Evolutionary conservation across 2,113 vertebrate species (phyloP).

Genomic region (Oncorhynchus kisutch): DNA sequence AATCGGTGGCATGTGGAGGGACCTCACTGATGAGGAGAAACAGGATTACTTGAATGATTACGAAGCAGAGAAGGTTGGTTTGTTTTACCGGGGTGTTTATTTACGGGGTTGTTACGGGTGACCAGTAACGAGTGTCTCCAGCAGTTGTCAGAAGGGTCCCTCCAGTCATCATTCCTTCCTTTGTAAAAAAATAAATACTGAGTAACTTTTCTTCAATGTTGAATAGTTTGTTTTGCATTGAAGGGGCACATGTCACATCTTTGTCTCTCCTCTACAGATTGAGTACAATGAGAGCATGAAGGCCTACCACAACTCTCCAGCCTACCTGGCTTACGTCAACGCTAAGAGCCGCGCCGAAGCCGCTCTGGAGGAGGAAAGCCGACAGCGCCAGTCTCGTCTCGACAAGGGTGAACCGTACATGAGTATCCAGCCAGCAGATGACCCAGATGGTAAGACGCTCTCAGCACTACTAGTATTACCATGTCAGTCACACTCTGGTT

Average conservation of each 20-base stretch:
- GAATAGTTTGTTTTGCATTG: neutral
- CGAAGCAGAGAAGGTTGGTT: constrained; percentile 99
- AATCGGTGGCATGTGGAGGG: constrained; percentile 99
- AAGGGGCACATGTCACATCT: neutral
- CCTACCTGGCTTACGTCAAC: constrained; percentile 97
- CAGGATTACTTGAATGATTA: constrained; percentile 99
- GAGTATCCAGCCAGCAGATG: constrained; percentile 97
- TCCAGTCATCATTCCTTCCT: constrained; percentile 58
- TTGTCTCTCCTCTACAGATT: constrained; percentile 78
- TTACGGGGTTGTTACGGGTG: constrained; percentile 40
- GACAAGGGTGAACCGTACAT: constrained; percentile 98
- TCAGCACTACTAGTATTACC: neutral
- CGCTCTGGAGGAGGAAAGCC: constrained; percentile 93
- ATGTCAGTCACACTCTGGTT: neutral
- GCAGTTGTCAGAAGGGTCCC: constrained; percentile 52
- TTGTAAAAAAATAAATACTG: constrained; percentile 30
- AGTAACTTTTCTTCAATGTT: constrained; percentile 41
- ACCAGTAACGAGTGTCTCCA: constrained; percentile 50
- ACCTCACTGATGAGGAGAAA: constrained; percentile 99
- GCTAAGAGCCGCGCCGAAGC: constrained; percentile 97
- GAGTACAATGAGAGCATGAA: constrained; percentile 99
- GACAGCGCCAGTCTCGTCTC: constrained; percentile 94
- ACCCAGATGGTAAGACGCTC: constrained; percentile 87
- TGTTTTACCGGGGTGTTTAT: constrained; percentile 58
- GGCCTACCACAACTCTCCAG: constrained; percentile 97